phyloP scores from a whole-genome alignment of 2,888 invertebrate species.

The Ecliptopera silaceata region DNA sequence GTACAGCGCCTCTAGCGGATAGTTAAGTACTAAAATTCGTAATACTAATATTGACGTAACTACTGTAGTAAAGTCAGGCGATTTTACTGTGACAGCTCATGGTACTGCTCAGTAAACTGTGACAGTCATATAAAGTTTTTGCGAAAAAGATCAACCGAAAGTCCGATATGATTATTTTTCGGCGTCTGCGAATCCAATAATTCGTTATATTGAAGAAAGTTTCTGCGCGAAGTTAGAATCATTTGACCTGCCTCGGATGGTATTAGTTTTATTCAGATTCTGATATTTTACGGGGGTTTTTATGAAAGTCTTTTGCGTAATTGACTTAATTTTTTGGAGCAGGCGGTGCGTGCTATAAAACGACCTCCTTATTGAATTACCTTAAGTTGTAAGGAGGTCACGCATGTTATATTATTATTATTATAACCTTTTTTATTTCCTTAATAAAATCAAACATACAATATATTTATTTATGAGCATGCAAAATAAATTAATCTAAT shows the following conservation, averaged over 20 bases:
- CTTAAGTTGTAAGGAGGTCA: too few relatives aligned
- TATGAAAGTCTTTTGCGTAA: slow-evolving; percentile 36
- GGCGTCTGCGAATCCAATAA: slow-evolving; percentile 73
- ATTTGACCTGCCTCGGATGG: slow-evolving; percentile 63
- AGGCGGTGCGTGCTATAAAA: background rate
- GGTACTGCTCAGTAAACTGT: slow-evolving; percentile 1
- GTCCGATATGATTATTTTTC: slow-evolving; percentile 62
- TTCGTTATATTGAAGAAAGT: slow-evolving; percentile 77
- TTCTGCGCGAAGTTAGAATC: slow-evolving; percentile 65
- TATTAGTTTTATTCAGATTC: slow-evolving; percentile 69
- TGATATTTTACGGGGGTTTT: slow-evolving; percentile 52
- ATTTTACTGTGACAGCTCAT: too few relatives aligned
- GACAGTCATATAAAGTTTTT: slow-evolving; percentile 36
- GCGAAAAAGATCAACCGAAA: slow-evolving; percentile 58
- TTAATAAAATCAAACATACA: too few relatives aligned
- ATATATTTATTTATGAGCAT: too few relatives aligned
- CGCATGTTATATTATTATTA: too few relatives aligned
- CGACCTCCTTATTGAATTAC: too few relatives aligned
- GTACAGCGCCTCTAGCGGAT: too few relatives aligned
- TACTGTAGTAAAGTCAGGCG: too few relatives aligned
- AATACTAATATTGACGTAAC: too few relatives aligned
- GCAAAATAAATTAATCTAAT: too few relatives aligned
- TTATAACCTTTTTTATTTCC: too few relatives aligned
- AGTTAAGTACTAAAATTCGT: too few relatives aligned
- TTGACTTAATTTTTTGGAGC: slow-evolving; percentile 31